Evolutionary conservation across 2,888 invertebrate species (phyloP).

Genomic region (Thecophora atra): DNA sequence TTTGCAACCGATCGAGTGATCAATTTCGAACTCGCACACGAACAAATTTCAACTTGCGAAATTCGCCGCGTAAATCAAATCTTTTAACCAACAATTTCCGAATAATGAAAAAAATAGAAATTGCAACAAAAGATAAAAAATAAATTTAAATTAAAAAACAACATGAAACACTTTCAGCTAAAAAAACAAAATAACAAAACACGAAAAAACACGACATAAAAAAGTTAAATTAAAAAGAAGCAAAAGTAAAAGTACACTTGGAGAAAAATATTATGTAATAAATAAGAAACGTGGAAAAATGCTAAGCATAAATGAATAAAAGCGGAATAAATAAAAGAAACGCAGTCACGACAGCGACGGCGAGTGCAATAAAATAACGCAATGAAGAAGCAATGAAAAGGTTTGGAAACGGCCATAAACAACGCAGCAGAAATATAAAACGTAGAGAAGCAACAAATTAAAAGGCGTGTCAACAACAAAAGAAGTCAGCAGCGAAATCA

Average conservation of each 20-base stretch:
- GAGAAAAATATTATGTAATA: too few species aligned
- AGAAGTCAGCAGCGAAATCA: background rate
- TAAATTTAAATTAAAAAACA: background rate
- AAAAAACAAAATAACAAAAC: background rate
- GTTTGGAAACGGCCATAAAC: background rate
- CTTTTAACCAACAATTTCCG: constrained; percentile 9
- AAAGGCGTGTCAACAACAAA: constrained; percentile 6
- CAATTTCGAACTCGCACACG: background rate
- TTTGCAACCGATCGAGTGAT: constrained; percentile 22
- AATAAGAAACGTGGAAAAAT: too few species aligned
- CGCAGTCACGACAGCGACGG: background rate
- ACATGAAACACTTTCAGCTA: constrained; percentile 7
- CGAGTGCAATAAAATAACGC: background rate
- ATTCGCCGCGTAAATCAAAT: constrained; percentile 25
- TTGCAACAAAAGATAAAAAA: constrained; percentile 1
- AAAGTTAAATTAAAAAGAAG: background rate
- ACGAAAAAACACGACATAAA: background rate
- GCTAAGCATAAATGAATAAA: background rate
- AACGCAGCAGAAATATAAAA: background rate
- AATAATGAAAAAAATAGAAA: too few species aligned
- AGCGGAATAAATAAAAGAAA: background rate
- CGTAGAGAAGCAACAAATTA: constrained; percentile 8
- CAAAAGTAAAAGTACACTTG: background rate
- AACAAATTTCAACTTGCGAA: constrained; percentile 19
- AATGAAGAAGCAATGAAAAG: background rate